phyloP scores from a whole-genome alignment of 2,888 invertebrate species.

The Pammene aurita region DNA sequence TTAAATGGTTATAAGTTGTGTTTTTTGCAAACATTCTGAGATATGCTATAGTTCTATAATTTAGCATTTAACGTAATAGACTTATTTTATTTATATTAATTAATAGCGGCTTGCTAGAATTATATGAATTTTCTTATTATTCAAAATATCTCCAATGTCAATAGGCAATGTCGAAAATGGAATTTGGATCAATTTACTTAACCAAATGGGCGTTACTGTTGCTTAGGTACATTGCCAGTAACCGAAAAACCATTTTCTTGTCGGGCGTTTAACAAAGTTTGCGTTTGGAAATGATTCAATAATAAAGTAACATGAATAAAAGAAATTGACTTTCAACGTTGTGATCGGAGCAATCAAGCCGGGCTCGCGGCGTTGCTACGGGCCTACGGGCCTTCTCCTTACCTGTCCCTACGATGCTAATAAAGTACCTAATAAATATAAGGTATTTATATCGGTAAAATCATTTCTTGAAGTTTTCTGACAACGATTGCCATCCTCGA shows the following conservation, averaged over 20 bases:
- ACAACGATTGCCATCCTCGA: too few relatives aligned
- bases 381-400: slow-evolving; percentile 19
- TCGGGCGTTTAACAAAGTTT: slow-evolving; percentile 25
- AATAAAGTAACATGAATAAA: slow-evolving; percentile 40
- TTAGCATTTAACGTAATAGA: too few relatives aligned
- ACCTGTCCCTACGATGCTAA: slow-evolving; percentile 27
- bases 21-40: slow-evolving; percentile 12
- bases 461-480: too few relatives aligned
- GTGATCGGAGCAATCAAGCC: slow-evolving; percentile 34
- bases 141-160: too few relatives aligned
- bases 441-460: slow-evolving; percentile 22
- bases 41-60: too few relatives aligned
- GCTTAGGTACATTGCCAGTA: too few relatives aligned
- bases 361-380: slow-evolving; percentile 15
- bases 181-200: too few relatives aligned
- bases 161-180: too few relatives aligned
- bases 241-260: not conserved
- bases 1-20: slow-evolving; percentile 28
- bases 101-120: too few relatives aligned
- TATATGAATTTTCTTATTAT: too few relatives aligned
- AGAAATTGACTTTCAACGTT: slow-evolving; percentile 34
- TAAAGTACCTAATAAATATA: slow-evolving; percentile 28
- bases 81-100: too few relatives aligned
- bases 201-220: too few relatives aligned
- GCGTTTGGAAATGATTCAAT: slow-evolving; percentile 32